Evolutionary conservation across 2,888 invertebrate species (phyloP), one percentile per base, ranked within the genome.

Genomic region (Parnassius glacialis): DNA sequence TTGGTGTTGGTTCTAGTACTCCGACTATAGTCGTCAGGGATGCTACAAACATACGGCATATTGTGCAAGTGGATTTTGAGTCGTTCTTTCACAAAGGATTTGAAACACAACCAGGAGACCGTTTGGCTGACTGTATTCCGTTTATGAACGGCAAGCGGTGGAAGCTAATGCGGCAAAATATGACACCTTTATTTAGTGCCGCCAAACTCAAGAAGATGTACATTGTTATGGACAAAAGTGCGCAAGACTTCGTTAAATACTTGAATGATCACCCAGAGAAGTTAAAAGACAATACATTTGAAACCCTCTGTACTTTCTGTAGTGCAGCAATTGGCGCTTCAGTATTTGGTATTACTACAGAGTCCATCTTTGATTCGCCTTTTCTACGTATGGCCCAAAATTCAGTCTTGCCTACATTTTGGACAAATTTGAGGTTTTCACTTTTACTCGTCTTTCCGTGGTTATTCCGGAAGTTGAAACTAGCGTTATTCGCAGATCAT

Each of bases 161-260:
- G 76, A 73, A 76, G 65, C 62, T 75, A n/a, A 68, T 78, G 9
- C 61, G 80, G 10, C 79, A 79, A 48, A 78, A 74, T 58, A 67
- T 83, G 67, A 74, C 79, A 0, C 79, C 81, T 0, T 68, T 77
- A 1, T 83, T 83, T 52, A 78, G 79, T 1, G 66, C 73, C 0
- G 65, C 68, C 0, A 84, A 80, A 66, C 72, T 81, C 9, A 78
- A 78, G 61, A 74, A 73, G 10, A 78, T 83, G 77, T 81, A 73
- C 57, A 70, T 70, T 20, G 73, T 79, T 16, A 71, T 81, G 9
- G 74, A 71, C 5, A 75, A 76, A 45, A 72, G 74, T 62, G 75
- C 74, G 3, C 64, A 67, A 62, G 75, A 78, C 56, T 75, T 74
- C 44, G 55, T 75, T 1, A 45, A 61, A 2, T 63, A 65, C 67